phyloP scores from a whole-genome alignment of 2,113 vertebrate genomes.

The Oostethus manadensis region DNA sequence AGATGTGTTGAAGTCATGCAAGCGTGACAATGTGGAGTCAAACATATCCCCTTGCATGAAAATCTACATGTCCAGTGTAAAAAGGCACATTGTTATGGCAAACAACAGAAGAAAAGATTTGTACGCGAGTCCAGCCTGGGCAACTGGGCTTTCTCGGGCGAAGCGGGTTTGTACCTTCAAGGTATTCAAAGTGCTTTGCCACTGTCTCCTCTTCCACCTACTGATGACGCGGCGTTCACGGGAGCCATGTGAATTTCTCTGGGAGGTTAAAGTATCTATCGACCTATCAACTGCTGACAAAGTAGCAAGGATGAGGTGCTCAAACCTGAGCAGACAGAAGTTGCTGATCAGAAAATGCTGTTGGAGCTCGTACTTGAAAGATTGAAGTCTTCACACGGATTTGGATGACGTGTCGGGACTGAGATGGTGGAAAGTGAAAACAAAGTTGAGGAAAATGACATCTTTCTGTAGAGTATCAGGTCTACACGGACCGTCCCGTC shows the following conservation, averaged over 20 bases:
- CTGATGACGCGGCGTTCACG: too few relatives aligned
- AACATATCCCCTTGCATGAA: neutral
- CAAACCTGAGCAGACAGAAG: too few relatives aligned
- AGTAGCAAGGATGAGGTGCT: neutral
- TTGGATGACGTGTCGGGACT: neutral
- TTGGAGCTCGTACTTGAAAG: too few relatives aligned
- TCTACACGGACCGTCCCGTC: neutral
- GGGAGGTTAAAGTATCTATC: too few relatives aligned
- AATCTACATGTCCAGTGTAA: constrained; percentile 23
- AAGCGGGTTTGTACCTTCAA: too few relatives aligned
- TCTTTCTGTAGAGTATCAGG: neutral
- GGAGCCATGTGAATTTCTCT: too few relatives aligned
- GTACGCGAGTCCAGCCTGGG: neutral
- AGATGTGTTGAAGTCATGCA: neutral
- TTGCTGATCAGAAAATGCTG: too few relatives aligned
- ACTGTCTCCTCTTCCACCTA: too few relatives aligned
- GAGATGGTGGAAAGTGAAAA: neutral
- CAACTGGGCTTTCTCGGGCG: too few relatives aligned
- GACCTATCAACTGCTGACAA: neutral
- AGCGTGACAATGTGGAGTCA: neutral
- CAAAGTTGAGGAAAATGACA: neutral
- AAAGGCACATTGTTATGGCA: constrained; percentile 46
- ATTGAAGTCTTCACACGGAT: too few relatives aligned
- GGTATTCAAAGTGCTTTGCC: too few relatives aligned
- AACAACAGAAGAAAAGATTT: neutral